phyloP scores from a whole-genome alignment of 2,113 vertebrate species.

The Macrotis lagotis region DNA sequence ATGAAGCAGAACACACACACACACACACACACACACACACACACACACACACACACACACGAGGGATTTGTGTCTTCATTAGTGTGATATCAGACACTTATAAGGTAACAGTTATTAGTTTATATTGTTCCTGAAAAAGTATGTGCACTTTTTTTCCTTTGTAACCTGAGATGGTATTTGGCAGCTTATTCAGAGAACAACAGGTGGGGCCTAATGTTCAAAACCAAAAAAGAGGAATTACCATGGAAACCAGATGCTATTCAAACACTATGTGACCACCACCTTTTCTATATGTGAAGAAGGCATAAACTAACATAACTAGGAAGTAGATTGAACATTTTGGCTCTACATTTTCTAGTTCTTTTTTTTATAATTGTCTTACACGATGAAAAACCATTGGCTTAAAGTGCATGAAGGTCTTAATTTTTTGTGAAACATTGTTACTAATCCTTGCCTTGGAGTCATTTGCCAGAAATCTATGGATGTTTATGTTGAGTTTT shows the following conservation, averaged over 20 bases:
- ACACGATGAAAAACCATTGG: background rate
- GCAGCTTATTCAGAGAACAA: conserved; percentile 68
- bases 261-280: conserved; percentile 62
- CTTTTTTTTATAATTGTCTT: background rate
- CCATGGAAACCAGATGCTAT: conserved; percentile 76
- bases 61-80: conserved; percentile 33
- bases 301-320: conserved; percentile 46
- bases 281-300: conserved; percentile 44
- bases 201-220: conserved; percentile 66
- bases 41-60: no score
- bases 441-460: background rate
- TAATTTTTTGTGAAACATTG: background rate
- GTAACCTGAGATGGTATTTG: conserved; percentile 39
- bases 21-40: no score
- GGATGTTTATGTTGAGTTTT: background rate
- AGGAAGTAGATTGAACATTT: conserved; percentile 32
- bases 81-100: background rate
- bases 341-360: background rate
- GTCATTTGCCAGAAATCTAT: background rate
- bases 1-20: background rate
- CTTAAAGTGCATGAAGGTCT: background rate
- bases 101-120: conserved; percentile 3
- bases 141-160: background rate
- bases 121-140: conserved; percentile 29
- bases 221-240: conserved; percentile 61